Conservation (phyloP, 2,113 vertebrate genomes). For the Lathamus discolor region DNA sequence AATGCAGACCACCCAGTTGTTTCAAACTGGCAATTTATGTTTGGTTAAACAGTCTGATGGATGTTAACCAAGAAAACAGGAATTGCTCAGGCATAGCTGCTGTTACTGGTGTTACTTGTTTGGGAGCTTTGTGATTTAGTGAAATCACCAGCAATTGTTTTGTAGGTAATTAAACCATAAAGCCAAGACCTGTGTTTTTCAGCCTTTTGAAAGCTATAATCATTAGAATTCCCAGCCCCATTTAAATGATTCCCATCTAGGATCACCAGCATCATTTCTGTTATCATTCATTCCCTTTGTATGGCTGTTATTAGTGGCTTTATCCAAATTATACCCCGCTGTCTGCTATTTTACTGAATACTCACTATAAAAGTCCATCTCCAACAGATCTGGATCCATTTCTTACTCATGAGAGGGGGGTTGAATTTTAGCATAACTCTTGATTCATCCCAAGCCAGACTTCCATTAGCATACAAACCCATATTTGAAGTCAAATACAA, state of each 20-base stretch:
- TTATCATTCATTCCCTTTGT: constrained; percentile 7
- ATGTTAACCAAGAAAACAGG: constrained; percentile 52
- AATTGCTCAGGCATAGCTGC: constrained; percentile 52
- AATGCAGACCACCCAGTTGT: not conserved
- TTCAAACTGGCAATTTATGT: constrained; percentile 17
- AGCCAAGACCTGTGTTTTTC: constrained; percentile 67
- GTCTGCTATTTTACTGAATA: not conserved
- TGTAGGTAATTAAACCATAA: constrained; percentile 71
- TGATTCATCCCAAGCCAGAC: not conserved
- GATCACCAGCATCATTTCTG: not conserved
- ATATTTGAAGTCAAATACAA: constrained; percentile 36
- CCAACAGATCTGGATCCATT: not conserved
- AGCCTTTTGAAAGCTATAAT: constrained; percentile 62
- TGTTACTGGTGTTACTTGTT: constrained; percentile 33
- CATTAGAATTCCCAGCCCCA: constrained; percentile 58
- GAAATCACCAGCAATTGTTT: constrained; percentile 64
- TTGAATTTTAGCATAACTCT: not conserved
- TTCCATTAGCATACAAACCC: not conserved
- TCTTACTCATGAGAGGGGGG: not conserved
- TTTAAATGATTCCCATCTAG: constrained; percentile 32
- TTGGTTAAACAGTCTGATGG: constrained; percentile 26
- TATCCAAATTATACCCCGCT: not conserved
- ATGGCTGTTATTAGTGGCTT: not conserved
- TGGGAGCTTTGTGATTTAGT: constrained; percentile 54
- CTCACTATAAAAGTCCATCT: not conserved